Evolutionary conservation across 2,113 vertebrate genomes (phyloP).

Genomic region (Pollachius pollachius): DNA sequence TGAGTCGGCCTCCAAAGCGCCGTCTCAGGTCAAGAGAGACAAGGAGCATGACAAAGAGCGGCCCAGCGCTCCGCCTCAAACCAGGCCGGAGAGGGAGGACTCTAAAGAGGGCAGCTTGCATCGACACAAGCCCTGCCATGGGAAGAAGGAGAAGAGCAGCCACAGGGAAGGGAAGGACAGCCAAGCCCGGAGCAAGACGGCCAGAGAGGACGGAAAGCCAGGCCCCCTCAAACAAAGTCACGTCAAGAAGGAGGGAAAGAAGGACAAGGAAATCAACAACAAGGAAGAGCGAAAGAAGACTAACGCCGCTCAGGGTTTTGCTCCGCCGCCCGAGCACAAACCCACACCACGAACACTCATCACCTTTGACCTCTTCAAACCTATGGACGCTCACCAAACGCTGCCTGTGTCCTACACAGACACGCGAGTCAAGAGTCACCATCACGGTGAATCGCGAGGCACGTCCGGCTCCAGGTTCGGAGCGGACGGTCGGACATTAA

Average conservation of each 20-base stretch:
- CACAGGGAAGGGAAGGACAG: constrained; percentile 51
- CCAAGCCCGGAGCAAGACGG: constrained; percentile 23
- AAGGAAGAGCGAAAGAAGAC: constrained; percentile 71
- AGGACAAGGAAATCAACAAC: constrained; percentile 46
- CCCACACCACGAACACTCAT: constrained; percentile 59
- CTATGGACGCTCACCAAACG: constrained; percentile 62
- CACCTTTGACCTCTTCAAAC: constrained; percentile 72
- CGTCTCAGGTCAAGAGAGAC: constrained; percentile 50
- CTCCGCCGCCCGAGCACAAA: constrained; percentile 51
- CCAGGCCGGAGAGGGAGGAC: constrained; percentile 49
- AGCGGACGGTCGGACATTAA: constrained; percentile 58
- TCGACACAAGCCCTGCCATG: constrained; percentile 61
- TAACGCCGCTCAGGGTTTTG: constrained; percentile 23
- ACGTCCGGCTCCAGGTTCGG: constrained; percentile 46
- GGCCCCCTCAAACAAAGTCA: constrained; percentile 28
- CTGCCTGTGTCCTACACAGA: constrained; percentile 60
- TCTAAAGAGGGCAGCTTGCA: constrained; percentile 40
- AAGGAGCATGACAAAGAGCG: constrained; percentile 57
- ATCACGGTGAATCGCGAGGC: constrained; percentile 57
- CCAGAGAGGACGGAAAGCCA: constrained; percentile 60
- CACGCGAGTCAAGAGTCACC: constrained; percentile 53
- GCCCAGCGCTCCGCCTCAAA: constrained; percentile 24
- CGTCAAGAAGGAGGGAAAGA: constrained; percentile 55
- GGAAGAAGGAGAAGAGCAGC: constrained; percentile 71
- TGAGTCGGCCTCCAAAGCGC: constrained; percentile 42